Evolutionary conservation across 2,888 invertebrate species (phyloP).

Genomic region (Sphinx pinastri): DNA sequence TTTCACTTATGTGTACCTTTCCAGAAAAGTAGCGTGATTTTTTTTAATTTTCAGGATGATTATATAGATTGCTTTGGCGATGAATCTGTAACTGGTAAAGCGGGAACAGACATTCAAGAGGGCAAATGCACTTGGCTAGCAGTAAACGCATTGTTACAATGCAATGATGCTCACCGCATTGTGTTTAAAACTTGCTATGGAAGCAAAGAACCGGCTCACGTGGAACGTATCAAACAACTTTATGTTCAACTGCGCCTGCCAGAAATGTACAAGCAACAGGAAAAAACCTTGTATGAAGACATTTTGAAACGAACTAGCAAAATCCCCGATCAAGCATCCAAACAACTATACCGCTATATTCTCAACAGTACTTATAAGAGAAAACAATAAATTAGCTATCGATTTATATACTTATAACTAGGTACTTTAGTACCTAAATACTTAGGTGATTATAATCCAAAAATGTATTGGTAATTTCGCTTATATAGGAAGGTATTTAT

Average conservation of each 20-base stretch:
- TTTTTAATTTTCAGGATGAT: conserved; percentile 86
- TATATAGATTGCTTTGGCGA: conserved; percentile 95
- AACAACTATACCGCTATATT: conserved; percentile 88
- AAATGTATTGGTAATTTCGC: no score
- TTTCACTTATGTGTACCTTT: no score
- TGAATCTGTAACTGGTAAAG: conserved; percentile 91
- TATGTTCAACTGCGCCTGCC: conserved; percentile 87
- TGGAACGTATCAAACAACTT: conserved; percentile 71
- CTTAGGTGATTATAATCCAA: no score
- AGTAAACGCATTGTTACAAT: conserved; percentile 90
- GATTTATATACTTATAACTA: no score
- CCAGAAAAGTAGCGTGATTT: neutral
- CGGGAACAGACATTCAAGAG: conserved; percentile 94
- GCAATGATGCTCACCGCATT: conserved; percentile 84
- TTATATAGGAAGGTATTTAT: no score
- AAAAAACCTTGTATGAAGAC: conserved; percentile 88
- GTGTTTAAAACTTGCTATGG: conserved; percentile 89
- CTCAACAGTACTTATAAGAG: conserved; percentile 88
- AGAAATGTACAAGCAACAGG: conserved; percentile 87
- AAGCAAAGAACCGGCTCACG: conserved; percentile 84
- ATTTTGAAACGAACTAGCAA: conserved; percentile 69
- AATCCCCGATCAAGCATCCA: conserved; percentile 65
- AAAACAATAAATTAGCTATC: conserved; percentile 35
- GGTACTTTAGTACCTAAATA: no score
- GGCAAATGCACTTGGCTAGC: conserved; percentile 98